These are phyloP conservation scores for Micrastur ruficollis DNA, from an alignment of 2,797 vertebrate genomes.

Conservation along the genomic window DNA sequence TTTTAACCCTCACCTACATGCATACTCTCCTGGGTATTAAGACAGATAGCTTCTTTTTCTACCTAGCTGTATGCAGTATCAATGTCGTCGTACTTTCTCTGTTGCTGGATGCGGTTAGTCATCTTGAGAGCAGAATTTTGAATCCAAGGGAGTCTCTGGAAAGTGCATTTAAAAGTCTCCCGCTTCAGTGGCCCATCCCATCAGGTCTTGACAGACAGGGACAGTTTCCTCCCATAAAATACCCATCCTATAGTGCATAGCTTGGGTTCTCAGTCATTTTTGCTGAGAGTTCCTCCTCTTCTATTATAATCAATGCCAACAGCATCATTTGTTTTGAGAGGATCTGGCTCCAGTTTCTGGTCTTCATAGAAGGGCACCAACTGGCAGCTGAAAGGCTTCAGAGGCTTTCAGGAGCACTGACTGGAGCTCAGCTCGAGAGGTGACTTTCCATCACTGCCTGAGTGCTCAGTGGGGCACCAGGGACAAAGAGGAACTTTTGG, in stretches of 20 bases:
- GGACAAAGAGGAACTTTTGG: background rate
- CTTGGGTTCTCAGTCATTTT: background rate
- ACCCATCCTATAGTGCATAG: background rate
- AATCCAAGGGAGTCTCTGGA: background rate
- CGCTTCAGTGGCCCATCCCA: background rate
- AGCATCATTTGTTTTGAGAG: background rate
- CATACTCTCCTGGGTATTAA: background rate
- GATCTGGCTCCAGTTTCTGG: background rate
- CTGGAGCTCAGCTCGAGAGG: background rate
- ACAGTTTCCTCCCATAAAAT: background rate
- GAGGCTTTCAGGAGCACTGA: background rate
- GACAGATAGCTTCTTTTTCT: background rate
- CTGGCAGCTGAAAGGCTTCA: background rate
- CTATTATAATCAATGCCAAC: background rate
- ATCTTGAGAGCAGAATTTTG: background rate
- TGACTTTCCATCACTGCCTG: background rate
- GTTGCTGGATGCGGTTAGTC: background rate
- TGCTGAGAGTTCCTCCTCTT: background rate
- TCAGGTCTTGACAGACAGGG: background rate
- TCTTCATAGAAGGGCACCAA: background rate
- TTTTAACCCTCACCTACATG: background rate
- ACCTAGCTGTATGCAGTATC: background rate
- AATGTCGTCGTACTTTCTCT: background rate
- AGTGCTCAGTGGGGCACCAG: background rate
- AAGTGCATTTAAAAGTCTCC: background rate